Evolutionary conservation across 1,140 invertebrate genomes (phyloP), one percentile per base, ranked within the genome.

Genomic region (Lordiphosa mommai): DNA sequence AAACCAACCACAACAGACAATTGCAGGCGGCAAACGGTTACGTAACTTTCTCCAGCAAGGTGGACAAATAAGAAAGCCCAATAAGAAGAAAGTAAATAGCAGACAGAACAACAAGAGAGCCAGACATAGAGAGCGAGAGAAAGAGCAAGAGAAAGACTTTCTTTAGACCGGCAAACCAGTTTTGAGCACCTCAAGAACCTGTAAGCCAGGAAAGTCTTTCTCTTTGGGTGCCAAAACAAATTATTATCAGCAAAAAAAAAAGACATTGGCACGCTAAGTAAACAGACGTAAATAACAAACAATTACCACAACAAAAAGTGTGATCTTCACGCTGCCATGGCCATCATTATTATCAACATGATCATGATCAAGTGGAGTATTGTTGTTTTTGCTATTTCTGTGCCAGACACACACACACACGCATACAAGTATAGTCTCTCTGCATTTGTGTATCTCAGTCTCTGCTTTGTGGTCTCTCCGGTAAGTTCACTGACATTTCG

Each of bases 401-500:
- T 48, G 76, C 76, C 65, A 79, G 56, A 80, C 74, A 69, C 53
- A 53, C 38, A 38, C 29, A 33, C 32, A 32, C 36, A 23, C 7
- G 33, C 5, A 30, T 14, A 13, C 2, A 9, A 1, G 23, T 14
- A 30, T 20, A 9, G n/a, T 10, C 9, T 61, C 33, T 49, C 36
- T 57, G 30, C 23, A 29, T 41, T 17, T 59, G 38, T 61, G 53
- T 43, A 20, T 10, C 8, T 57, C 17, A 33, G 20, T 33, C 27
- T 46, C 12, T 63, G 48, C 37, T 47, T 27, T 32, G 17, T 14
- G 36, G 36, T 50, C 46, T 43, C 36, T 56, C 43, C 32, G 40
- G 27, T 52, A 80, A 80, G 74, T 82, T 76, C 77, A 82, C 77
- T 82, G 77, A 84, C 77, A 82, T 85, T 85, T 76, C 33, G 67